Evolutionary conservation across 2,113 vertebrate genomes (phyloP).

Genomic region (Vulpes lagopus): DNA sequence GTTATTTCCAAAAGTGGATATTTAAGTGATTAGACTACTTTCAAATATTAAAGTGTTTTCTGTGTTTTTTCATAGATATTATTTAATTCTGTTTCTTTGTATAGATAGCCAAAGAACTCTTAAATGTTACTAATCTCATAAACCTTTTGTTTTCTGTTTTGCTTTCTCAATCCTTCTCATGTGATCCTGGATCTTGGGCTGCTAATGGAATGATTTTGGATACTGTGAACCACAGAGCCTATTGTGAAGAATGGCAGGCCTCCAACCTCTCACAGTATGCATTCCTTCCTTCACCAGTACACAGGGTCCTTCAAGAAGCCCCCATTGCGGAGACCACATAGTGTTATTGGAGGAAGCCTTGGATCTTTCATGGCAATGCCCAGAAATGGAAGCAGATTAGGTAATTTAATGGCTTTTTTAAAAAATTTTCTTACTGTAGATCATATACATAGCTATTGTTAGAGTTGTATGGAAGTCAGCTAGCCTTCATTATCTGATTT

Average conservation of each 20-base stretch:
- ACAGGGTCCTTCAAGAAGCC: conserved; percentile 98
- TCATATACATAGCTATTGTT: neutral
- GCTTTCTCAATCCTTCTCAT: conserved; percentile 71
- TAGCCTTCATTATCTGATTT: neutral
- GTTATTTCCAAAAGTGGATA: conserved; percentile 38
- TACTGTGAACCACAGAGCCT: conserved; percentile 88
- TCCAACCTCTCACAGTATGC: conserved; percentile 96
- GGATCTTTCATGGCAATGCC: conserved; percentile 97
- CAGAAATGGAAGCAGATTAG: conserved; percentile 96
- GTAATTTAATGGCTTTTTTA: conserved; percentile 86
- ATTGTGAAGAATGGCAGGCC: conserved; percentile 96
- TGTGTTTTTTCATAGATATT: conserved; percentile 37
- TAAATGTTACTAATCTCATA: conserved; percentile 54
- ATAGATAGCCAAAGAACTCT: conserved; percentile 72
- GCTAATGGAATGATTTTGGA: conserved; percentile 85
- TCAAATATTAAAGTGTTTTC: conserved; percentile 66
- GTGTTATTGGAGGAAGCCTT: conserved; percentile 96
- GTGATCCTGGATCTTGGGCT: conserved; percentile 85
- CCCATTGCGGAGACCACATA: conserved; percentile 95
- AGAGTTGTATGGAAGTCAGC: neutral
- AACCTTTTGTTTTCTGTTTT: conserved; percentile 77
- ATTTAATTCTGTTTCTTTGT: conserved; percentile 55
- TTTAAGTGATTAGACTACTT: conserved; percentile 1
- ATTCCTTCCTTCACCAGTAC: conserved; percentile 98
- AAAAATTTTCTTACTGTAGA: conserved; percentile 29